These are phyloP conservation scores for Enteromius radiatus DNA, from an alignment of 2,797 vertebrate genomes.

Conservation along the genomic window DNA sequence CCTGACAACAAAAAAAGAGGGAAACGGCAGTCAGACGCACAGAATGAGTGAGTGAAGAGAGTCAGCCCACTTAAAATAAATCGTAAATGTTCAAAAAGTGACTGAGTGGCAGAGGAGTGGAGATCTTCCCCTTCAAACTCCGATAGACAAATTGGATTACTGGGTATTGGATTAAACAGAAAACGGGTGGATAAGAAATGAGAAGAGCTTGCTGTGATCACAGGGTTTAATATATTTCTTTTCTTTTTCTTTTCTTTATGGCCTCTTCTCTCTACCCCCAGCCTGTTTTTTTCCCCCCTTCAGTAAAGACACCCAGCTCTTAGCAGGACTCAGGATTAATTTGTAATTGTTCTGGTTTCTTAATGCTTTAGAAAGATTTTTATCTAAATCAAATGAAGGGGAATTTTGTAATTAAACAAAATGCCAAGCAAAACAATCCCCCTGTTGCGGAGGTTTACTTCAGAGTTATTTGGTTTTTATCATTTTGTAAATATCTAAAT, in stretches of 20 bases:
- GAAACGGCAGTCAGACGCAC: conserved; percentile 78
- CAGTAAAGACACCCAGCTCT: conserved; percentile 82
- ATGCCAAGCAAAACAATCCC: conserved; percentile 55
- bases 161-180: conserved; percentile 97
- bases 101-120: conserved; percentile 85
- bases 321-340: conserved; percentile 86
- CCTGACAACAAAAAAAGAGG: conserved; percentile 82
- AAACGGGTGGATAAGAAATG: conserved; percentile 93
- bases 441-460: conserved; percentile 48
- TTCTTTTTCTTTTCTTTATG: conserved; percentile 68
- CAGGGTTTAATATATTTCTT: conserved; percentile 89
- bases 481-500: conserved; percentile 45
- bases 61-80: conserved; percentile 90
- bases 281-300: conserved; percentile 6
- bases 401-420: conserved; percentile 61
- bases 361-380: conserved; percentile 62
- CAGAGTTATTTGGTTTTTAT: conserved; percentile 48
- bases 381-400: conserved; percentile 61
- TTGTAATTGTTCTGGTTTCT: conserved; percentile 86
- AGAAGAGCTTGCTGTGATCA: conserved; percentile 92
- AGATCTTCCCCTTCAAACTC: conserved; percentile 85
- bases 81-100: conserved; percentile 87
- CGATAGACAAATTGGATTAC: conserved; percentile 99
- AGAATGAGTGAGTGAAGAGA: conserved; percentile 86
- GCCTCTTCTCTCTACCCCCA: conserved; percentile 47